phyloP scores from a whole-genome alignment of 2,888 invertebrate genomes.

The Phrixothrix hirtus region DNA sequence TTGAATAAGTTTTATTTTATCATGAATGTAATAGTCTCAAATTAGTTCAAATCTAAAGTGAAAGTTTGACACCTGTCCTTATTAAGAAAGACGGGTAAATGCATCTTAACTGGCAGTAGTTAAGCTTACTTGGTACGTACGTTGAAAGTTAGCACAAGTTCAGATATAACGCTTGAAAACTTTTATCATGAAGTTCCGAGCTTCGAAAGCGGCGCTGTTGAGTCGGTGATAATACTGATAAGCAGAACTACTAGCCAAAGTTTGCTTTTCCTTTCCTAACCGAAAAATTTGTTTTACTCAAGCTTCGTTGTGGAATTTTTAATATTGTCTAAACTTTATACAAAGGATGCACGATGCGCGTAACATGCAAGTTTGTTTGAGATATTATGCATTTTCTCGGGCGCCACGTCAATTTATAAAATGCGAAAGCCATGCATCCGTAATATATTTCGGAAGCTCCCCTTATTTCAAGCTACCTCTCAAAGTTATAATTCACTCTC shows the following conservation, averaged over 20 bases:
- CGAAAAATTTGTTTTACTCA: slow-evolving; percentile 34
- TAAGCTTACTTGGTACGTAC: no score
- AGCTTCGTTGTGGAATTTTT: slow-evolving; percentile 33
- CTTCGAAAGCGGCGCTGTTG: slow-evolving; percentile 29
- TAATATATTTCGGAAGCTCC: slow-evolving; percentile 15
- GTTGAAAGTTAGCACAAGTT: no score
- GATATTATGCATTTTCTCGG: slow-evolving; percentile 11
- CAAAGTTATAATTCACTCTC: slow-evolving; percentile 17
- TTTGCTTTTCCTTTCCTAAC: slow-evolving; percentile 32
- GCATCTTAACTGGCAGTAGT: no score
- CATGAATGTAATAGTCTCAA: no score
- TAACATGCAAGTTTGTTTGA: slow-evolving; percentile 13
- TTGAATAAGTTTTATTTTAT: no score
- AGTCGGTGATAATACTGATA: slow-evolving; percentile 38
- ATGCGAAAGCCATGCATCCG: slow-evolving; percentile 9
- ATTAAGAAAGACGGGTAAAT: no score
- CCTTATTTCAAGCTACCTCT: slow-evolving; percentile 3
- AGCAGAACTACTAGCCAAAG: slow-evolving; percentile 26
- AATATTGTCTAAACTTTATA: slow-evolving; percentile 25
- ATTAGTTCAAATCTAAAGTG: no score
- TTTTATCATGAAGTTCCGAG: slow-evolving; percentile 37
- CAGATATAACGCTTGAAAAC: no score
- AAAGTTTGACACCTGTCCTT: no score
- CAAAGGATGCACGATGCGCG: slow-evolving; percentile 6
- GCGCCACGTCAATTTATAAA: slow-evolving; percentile 12